These are phyloP conservation scores for human DNA, from an alignment of 2,113 vertebrate species.

Conservation along the genomic window GRCh38 chr17:66440001-66440500, in stretches of 20 bases:
- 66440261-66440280: not conserved
- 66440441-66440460: not conserved
- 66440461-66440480: not conserved
- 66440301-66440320: not conserved
- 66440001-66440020: not conserved
- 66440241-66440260: not conserved
- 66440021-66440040: not conserved
- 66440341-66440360: not conserved
- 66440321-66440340: not conserved
- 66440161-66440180: not conserved
- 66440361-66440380: not conserved
- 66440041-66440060: not conserved
- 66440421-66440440: not conserved
- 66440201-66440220: not conserved
- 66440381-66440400: not conserved
- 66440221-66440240: not conserved
- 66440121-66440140: not conserved
- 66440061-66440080: not conserved
- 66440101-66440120: not conserved
- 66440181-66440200: not conserved
- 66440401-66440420: not conserved
- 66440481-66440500: accelerated
- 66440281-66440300: not conserved
- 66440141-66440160: not conserved
- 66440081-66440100: not conserved